Evolutionary conservation across 2,888 invertebrate species (phyloP).

Genomic region (Aspidapion aeneum): DNA sequence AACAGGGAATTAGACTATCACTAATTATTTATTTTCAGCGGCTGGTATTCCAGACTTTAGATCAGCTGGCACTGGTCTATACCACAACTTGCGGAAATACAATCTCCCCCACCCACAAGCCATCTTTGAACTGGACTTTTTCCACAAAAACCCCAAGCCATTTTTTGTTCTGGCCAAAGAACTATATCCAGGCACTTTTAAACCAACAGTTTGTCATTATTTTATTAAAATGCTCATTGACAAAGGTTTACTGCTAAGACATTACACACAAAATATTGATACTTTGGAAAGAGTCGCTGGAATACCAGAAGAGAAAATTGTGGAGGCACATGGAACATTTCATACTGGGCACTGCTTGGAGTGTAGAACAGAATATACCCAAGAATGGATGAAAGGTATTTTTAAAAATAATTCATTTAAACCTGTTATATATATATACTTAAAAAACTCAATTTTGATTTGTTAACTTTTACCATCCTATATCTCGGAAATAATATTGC

Average conservation of each 20-base stretch:
- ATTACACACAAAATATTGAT: constrained; percentile 92
- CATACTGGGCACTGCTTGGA: constrained; percentile 80
- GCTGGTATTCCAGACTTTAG: constrained; percentile 97
- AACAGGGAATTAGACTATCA: too few species aligned
- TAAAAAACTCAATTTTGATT: neutral
- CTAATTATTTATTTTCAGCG: constrained; percentile 54
- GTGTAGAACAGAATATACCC: constrained; percentile 67
- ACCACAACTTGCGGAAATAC: constrained; percentile 88
- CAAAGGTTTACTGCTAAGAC: constrained; percentile 71
- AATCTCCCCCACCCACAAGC: constrained; percentile 88
- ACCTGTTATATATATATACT: constrained; percentile 7
- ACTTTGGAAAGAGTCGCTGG: constrained; percentile 86
- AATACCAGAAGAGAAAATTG: constrained; percentile 76
- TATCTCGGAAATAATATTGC: too few species aligned
- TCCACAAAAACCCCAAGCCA: constrained; percentile 83
- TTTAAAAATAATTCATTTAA: neutral
- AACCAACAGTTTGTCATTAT: constrained; percentile 88
- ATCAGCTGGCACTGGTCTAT: constrained; percentile 88
- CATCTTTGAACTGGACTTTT: constrained; percentile 89
- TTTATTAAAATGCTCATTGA: constrained; percentile 82
- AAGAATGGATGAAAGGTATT: constrained; percentile 86
- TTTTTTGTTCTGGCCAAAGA: constrained; percentile 91
- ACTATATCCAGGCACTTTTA: constrained; percentile 81
- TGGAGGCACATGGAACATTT: constrained; percentile 96
- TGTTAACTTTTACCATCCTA: neutral